Base-by-base conservation (phyloP, 2,888 invertebrate species). In the Lasioglossum oenotherae region DNA sequence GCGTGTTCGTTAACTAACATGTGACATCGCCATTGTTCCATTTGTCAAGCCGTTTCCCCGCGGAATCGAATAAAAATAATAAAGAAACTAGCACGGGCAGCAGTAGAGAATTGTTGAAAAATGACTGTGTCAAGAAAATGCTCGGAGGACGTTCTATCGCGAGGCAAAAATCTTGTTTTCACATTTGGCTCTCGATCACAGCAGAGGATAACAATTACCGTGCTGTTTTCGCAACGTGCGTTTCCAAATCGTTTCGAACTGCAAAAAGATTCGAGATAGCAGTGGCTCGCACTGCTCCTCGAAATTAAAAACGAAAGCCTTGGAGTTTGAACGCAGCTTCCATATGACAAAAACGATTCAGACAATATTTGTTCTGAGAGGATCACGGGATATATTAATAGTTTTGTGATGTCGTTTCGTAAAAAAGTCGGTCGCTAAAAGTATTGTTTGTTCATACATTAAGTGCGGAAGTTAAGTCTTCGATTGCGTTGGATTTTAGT, bases 151-250 rank as follows among this genome's bases (percentile, higher is more conserved):
- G 78, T 60, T 38, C 60, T 73, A 82, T 79, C 46, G 19, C 44
- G 31, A 41, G 31, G 23, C 73, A 10, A 31, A 44, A 41, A 82
- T 71, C 57, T n/a, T 27, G 38, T 74, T 69, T 81, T 57, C 53
- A n/a, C 44, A 81, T 74, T 74, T n/a, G 44, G n/a, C 14, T 16
- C n/a, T 35, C 74, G 81, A 82, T 82, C 74, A 46, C 69, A 27
- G 27, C 53, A 19, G 23, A 6, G 81, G 81, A 81, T 82, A 82
- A 81, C 74, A 75, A 75, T 82, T 81, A 71, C 82, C 82, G 81
- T 53, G 82, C 14, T 27, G 81, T 81, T 60, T 74, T 46, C 57
- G 71, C 57, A 82, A 75, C 78, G 46, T 41, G 49, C 38, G 31
- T 81, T 82, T 82, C 82, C 35, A 82, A 82, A 82, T 60, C 82